phyloP scores from a whole-genome alignment of 2,113 vertebrate species.

The Podarcis cretensis region DNA sequence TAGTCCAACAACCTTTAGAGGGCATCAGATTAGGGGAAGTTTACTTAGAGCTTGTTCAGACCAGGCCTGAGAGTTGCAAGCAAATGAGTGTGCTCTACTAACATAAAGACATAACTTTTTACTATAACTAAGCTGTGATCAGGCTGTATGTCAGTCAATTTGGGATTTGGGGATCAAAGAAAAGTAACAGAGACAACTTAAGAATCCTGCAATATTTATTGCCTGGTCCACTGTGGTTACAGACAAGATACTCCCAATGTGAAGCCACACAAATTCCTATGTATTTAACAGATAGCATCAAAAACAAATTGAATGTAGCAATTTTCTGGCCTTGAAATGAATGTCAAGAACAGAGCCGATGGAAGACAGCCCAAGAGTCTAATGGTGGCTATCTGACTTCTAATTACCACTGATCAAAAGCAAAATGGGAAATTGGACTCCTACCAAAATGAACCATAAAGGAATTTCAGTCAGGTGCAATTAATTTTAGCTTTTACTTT shows the following conservation, averaged over 20 bases:
- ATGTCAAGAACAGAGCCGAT: slow-evolving; percentile 66
- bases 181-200: slow-evolving; percentile 54
- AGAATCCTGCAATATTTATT: slow-evolving; percentile 56
- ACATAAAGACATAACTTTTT: slow-evolving; percentile 54
- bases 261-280: slow-evolving; percentile 57
- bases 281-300: slow-evolving; percentile 61
- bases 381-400: slow-evolving; percentile 74
- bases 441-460: slow-evolving; percentile 70
- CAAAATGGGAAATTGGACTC: slow-evolving; percentile 72
- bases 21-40: too few relatives aligned
- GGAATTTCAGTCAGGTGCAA: slow-evolving; percentile 71
- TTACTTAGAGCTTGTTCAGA: not conserved
- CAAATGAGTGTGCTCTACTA: slow-evolving; percentile 54
- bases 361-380: slow-evolving; percentile 71
- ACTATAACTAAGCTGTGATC: slow-evolving; percentile 45
- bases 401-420: slow-evolving; percentile 77
- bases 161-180: slow-evolving; percentile 46
- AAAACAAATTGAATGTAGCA: slow-evolving; percentile 70
- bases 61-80: slow-evolving; percentile 11
- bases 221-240: slow-evolving; percentile 45
- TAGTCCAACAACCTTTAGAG: too few relatives aligned
- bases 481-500: slow-evolving; percentile 60
- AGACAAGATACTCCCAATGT: slow-evolving; percentile 63
- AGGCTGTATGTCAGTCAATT: slow-evolving; percentile 7
- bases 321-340: slow-evolving; percentile 75